Conservation (phyloP, 2,113 vertebrate species). For the Argyrosomus japonicus region DNA sequence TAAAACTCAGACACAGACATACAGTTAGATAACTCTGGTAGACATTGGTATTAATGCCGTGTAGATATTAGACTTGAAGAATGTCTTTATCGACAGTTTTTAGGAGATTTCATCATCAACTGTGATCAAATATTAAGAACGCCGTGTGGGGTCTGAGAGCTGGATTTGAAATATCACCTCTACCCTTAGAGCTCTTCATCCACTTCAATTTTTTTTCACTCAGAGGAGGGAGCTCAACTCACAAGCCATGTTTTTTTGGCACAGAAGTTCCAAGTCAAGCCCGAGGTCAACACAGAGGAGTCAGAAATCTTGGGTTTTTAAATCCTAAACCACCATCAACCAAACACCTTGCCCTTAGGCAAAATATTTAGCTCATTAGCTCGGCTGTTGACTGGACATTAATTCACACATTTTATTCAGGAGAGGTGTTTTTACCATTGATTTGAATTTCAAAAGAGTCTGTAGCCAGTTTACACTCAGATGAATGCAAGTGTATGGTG, state of each 20-base stretch:
- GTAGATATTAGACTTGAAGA: conserved; percentile 31
- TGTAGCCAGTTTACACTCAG: neutral
- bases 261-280: neutral
- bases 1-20: neutral
- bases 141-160: conserved; percentile 11
- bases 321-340: too few species aligned
- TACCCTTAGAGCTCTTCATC: neutral
- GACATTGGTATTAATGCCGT: conserved; percentile 53
- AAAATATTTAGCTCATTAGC: neutral
- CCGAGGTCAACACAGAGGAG: too few species aligned
- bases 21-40: neutral
- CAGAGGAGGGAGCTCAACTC: too few species aligned
- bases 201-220: neutral
- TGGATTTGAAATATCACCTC: conserved; percentile 22
- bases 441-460: neutral
- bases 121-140: conserved; percentile 70
- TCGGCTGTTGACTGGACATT: neutral
- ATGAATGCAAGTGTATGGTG: neutral
- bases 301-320: too few species aligned
- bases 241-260: too few species aligned
- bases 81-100: conserved; percentile 60
- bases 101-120: conserved; percentile 61
- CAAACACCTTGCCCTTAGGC: too few species aligned
- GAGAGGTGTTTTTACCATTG: neutral
- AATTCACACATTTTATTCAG: neutral